Percentiles rank a stretch among this genome's conserved stretches.
Conservation (phyloP, 1,140 invertebrate genomes). For the Yoshiicerus persimilis region DNA sequence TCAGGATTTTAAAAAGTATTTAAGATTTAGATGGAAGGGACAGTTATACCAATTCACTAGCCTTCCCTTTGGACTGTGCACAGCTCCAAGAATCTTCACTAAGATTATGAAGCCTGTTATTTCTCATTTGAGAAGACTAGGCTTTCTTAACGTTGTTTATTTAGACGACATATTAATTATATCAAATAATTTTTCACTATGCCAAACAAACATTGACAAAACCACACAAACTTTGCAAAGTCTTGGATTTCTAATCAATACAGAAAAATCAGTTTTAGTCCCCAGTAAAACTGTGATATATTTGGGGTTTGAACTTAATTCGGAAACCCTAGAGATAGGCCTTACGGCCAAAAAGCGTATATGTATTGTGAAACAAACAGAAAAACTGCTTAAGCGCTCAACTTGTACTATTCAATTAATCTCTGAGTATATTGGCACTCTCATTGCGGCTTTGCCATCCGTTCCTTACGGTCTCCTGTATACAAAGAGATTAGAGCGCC, state of each 20-base stretch:
- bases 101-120: slow-evolving; percentile 31
- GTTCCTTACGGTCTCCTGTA: slow-evolving; percentile 24
- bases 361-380: too few species aligned
- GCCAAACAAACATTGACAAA: too few species aligned
- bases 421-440: neutral
- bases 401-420: too few species aligned
- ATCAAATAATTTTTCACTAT: too few species aligned
- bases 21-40: slow-evolving; percentile 28
- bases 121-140: neutral
- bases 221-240: too few species aligned
- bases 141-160: neutral
- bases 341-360: too few species aligned
- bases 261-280: neutral
- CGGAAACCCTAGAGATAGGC: too few species aligned
- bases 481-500: slow-evolving; percentile 14
- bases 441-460: neutral
- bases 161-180: slow-evolving; percentile 5
- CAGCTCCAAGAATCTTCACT: slow-evolving; percentile 33
- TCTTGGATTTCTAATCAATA: neutral
- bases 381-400: too few species aligned
- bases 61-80: slow-evolving; percentile 32
- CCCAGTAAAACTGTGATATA: too few species aligned
- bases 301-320: neutral
- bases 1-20: slow-evolving; percentile 30
- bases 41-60: slow-evolving; percentile 26